phyloP scores from a whole-genome alignment of 1,140 invertebrate genomes.

The Copidosoma floridanum region DNA sequence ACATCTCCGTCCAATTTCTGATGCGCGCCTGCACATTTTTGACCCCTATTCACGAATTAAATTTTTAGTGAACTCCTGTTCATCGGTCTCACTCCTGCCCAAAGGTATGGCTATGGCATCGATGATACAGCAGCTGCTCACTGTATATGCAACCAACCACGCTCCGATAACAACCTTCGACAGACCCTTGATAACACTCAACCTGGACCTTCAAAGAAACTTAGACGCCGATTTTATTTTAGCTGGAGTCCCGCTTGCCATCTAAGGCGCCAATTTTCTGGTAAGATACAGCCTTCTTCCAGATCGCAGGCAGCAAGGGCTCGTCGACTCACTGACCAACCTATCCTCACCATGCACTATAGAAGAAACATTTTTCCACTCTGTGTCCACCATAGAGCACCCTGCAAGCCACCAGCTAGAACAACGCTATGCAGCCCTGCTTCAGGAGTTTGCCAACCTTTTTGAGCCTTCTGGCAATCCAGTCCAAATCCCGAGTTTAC shows the following conservation, averaged over 20 bases:
- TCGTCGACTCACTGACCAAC: neutral
- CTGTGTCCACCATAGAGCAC: no score
- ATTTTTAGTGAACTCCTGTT: no score
- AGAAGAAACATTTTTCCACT: neutral
- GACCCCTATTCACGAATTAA: no score
- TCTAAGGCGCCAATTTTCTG: slow-evolving; percentile 23
- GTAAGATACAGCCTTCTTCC: slow-evolving; percentile 2
- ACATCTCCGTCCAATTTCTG: no score
- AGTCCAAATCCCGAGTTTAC: neutral
- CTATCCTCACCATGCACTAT: neutral
- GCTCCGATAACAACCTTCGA: neutral
- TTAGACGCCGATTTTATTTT: slow-evolving; percentile 15
- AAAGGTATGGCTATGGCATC: no score
- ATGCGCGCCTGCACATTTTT: no score
- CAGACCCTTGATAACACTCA: neutral
- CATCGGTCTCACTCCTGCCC: no score
- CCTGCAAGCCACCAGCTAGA: no score
- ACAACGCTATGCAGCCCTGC: neutral
- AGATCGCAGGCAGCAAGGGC: neutral
- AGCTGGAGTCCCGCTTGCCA: slow-evolving; percentile 2
- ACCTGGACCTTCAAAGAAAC: neutral
- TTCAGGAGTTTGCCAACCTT: neutral
- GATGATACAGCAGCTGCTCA: neutral
- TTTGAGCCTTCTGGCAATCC: neutral
- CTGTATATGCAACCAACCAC: neutral